phyloP scores from a whole-genome alignment of 2,113 vertebrate species.

The Plectropomus leopardus region DNA sequence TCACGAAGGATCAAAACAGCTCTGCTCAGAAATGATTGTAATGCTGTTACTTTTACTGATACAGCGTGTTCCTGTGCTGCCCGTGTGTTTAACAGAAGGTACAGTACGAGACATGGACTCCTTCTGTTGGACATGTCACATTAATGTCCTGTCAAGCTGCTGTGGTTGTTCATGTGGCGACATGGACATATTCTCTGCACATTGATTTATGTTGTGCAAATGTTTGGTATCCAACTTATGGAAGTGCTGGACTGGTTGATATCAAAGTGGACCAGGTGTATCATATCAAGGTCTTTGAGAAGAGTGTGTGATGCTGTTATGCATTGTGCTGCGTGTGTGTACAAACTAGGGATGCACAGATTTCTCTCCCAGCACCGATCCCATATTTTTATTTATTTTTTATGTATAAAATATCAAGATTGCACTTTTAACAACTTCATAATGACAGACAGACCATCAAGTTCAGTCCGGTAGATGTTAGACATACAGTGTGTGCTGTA shows the following conservation, averaged over 20 bases:
- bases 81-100: constrained; percentile 32
- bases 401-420: too few species aligned
- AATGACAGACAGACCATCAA: neutral
- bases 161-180: constrained; percentile 68
- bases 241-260: constrained; percentile 67
- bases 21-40: constrained; percentile 8
- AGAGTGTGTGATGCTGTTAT: constrained; percentile 11
- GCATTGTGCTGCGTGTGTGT: constrained; percentile 19
- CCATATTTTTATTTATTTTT: neutral
- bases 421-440: neutral
- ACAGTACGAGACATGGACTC: constrained; percentile 30
- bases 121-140: constrained; percentile 66
- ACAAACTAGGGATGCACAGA: neutral
- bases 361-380: neutral
- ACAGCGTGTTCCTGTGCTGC: neutral
- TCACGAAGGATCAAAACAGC: constrained; percentile 22
- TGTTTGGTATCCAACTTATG: constrained; percentile 79
- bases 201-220: constrained; percentile 73
- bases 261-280: constrained; percentile 60
- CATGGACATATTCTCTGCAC: constrained; percentile 60
- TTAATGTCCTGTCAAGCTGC: constrained; percentile 76
- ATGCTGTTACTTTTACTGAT: constrained; percentile 5
- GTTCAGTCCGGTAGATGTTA: neutral
- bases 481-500: neutral
- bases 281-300: constrained; percentile 59